Evolutionary conservation across 1,140 invertebrate genomes (phyloP).

Genomic region (Drosophila takahashii): DNA sequence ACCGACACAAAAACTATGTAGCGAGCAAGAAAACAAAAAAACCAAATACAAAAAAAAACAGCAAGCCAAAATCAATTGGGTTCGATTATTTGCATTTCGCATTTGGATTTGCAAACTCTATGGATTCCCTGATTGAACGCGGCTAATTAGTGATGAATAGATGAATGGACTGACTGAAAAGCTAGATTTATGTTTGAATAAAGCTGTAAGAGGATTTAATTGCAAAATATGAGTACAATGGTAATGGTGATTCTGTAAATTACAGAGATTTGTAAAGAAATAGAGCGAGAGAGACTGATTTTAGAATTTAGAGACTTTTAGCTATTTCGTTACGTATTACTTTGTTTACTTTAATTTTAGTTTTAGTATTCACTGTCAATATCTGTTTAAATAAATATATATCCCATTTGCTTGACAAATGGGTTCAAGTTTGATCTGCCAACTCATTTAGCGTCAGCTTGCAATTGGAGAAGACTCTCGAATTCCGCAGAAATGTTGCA

Average conservation of each 20-base stretch:
- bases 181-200: slow-evolving; percentile 3
- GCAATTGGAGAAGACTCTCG: slow-evolving; percentile 1
- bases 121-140: slow-evolving; percentile 21
- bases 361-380: background rate
- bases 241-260: too few species aligned
- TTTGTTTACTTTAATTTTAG: too few species aligned
- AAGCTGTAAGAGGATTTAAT: background rate
- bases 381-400: background rate
- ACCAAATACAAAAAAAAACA: background rate
- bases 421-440: slow-evolving; percentile 4
- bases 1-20: slow-evolving; percentile 31
- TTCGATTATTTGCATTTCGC: slow-evolving; percentile 40
- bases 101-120: slow-evolving; percentile 7
- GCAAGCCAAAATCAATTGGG: slow-evolving; percentile 27
- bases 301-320: too few species aligned
- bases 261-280: background rate
- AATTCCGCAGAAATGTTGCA: slow-evolving; percentile 34
- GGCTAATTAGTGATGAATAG: slow-evolving; percentile 26
- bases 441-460: slow-evolving; percentile 21
- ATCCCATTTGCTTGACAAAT: background rate
- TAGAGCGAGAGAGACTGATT: too few species aligned
- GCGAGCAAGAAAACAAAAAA: slow-evolving; percentile 6
- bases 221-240: background rate
- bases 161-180: background rate
- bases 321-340: too few species aligned